phyloP scores from a whole-genome alignment of 2,888 invertebrate species.

The Callosobruchus maculatus region DNA sequence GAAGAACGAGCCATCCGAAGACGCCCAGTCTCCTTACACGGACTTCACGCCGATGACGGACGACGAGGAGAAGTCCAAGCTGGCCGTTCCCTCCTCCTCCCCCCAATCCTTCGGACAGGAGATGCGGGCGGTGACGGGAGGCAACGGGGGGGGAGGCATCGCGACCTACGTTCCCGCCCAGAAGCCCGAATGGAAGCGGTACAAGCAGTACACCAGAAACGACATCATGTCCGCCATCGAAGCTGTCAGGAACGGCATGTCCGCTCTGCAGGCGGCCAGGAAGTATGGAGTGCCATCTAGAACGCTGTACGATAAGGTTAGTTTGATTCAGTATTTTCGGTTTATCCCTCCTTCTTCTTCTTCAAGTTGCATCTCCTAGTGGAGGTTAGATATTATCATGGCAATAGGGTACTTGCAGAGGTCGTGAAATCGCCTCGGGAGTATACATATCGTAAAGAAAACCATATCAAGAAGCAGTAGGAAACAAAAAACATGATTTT shows the following conservation, averaged over 20 bases:
- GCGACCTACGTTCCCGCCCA: constrained; percentile 72
- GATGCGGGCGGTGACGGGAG: constrained; percentile 41
- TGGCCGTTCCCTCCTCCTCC: constrained; percentile 55
- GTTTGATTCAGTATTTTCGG: no score
- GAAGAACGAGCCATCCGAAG: constrained; percentile 65
- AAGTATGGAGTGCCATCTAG: constrained; percentile 86
- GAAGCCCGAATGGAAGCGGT: constrained; percentile 90
- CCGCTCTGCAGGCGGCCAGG: constrained; percentile 82
- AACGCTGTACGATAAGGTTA: constrained; percentile 82
- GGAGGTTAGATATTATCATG: no score
- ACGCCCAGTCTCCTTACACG: constrained; percentile 75
- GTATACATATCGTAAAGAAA: no score
- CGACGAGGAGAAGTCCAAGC: constrained; percentile 52
- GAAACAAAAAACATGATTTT: no score
- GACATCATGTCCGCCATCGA: constrained; percentile 86
- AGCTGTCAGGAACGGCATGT: constrained; percentile 83
- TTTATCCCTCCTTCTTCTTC: no score
- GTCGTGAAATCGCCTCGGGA: no score
- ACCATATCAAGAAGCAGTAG: no score
- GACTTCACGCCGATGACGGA: constrained; percentile 69
- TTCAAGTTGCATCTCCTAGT: no score
- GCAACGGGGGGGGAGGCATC: constrained; percentile 51
- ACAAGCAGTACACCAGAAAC: constrained; percentile 85
- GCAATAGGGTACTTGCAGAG: no score
- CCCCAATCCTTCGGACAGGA: constrained; percentile 60